These are phyloP conservation scores for Craterocephalus amniculus DNA, from an alignment of 2,797 vertebrate species.

Conservation along the genomic window DNA sequence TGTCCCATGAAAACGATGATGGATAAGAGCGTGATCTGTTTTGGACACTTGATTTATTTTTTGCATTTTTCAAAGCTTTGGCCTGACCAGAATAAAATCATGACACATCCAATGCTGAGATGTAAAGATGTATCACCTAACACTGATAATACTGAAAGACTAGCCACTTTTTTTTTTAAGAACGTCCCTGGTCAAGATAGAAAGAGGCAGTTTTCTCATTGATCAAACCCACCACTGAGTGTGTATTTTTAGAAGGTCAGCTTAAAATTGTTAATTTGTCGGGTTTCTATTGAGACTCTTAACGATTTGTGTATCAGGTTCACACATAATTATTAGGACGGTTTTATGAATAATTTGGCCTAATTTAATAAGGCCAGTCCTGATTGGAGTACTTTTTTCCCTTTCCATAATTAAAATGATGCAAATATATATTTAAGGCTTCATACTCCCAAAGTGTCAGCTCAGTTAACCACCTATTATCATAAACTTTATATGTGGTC, in stretches of 20 bases:
- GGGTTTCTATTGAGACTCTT: too few relatives aligned
- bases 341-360: background rate
- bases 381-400: slow-evolving; percentile 5
- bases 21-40: slow-evolving; percentile 26
- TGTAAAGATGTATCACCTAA: background rate
- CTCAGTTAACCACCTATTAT: too few relatives aligned
- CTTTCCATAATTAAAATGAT: background rate
- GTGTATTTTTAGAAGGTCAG: background rate
- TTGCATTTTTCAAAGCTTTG: slow-evolving; percentile 12
- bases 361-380: background rate
- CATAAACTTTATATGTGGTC: too few relatives aligned
- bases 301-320: too few relatives aligned
- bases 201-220: too few relatives aligned
- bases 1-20: slow-evolving; percentile 41
- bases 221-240: too few relatives aligned
- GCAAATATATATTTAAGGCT: background rate
- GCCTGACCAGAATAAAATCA: slow-evolving; percentile 6
- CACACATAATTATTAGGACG: background rate
- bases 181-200: too few relatives aligned
- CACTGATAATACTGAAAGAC: too few relatives aligned
- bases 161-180: too few relatives aligned
- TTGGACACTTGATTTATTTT: slow-evolving; percentile 31
- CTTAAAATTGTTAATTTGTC: background rate
- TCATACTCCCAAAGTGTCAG: too few relatives aligned
- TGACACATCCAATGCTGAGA: background rate